These are phyloP conservation scores for Meganola albula DNA, from an alignment of 2,888 invertebrate species.

Conservation along the genomic window DNA sequence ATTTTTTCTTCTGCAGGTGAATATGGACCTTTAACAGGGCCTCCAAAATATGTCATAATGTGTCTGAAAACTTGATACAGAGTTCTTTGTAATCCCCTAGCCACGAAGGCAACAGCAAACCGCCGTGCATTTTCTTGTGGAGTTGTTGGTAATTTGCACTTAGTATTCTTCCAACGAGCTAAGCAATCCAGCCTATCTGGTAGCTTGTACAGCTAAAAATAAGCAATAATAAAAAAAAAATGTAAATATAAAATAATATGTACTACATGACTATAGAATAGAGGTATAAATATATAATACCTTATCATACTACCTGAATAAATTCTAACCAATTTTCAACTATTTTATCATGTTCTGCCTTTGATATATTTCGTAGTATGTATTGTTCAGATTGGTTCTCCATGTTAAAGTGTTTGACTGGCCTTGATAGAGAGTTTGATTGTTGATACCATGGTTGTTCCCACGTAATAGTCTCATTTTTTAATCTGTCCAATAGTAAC, in stretches of 20 bases:
- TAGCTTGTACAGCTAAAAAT: slow-evolving; percentile 43
- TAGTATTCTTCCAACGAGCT: slow-evolving; percentile 52
- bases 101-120: slow-evolving; percentile 49
- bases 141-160: slow-evolving; percentile 30
- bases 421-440: slow-evolving; percentile 36
- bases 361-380: slow-evolving; percentile 41
- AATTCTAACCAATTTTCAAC: slow-evolving; percentile 52
- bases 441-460: slow-evolving; percentile 61
- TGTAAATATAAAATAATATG: neutral
- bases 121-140: slow-evolving; percentile 44
- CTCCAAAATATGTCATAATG: slow-evolving; percentile 37
- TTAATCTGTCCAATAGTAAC: slow-evolving; percentile 37
- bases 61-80: slow-evolving; percentile 52
- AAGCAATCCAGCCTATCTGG: slow-evolving; percentile 51
- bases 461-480: slow-evolving; percentile 44
- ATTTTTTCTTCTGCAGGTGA: slow-evolving; percentile 49
- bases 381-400: slow-evolving; percentile 27
- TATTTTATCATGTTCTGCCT: slow-evolving; percentile 45
- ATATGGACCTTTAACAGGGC: slow-evolving; percentile 38
- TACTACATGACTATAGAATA: neutral
- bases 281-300: neutral
- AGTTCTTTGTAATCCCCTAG: slow-evolving; percentile 50
- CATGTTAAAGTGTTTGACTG: slow-evolving; percentile 22
- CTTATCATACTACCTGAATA: slow-evolving; percentile 36
- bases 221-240: slow-evolving; percentile 16